A percentile compares a stretch with the other conserved stretches of the same genome.
These are phyloP conservation scores for Cyanistes caeruleus DNA, from an alignment of 2,113 vertebrate genomes.

Conservation along the genomic window DNA sequence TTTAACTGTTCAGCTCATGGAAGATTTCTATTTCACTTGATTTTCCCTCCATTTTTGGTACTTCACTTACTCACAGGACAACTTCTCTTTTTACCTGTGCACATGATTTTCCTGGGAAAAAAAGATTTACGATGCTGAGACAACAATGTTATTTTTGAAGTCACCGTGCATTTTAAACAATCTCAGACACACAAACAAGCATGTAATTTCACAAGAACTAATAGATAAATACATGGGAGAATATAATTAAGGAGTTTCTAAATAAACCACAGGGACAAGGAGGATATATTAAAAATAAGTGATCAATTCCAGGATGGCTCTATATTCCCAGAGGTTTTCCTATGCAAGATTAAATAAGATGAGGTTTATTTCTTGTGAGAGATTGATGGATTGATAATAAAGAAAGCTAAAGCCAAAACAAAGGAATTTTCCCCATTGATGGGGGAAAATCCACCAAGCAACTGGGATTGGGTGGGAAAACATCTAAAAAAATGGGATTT, in stretches of 20 bases:
- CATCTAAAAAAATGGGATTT: not conserved
- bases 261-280: not conserved
- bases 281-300: not conserved
- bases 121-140: accelerated
- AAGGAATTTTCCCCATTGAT: not conserved
- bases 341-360: not conserved
- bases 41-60: not conserved
- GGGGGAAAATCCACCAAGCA: not conserved
- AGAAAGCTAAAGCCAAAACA: not conserved
- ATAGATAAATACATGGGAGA: not conserved
- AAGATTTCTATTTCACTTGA: not conserved
- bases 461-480: not conserved
- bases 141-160: accelerated
- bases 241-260: not conserved
- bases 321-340: not conserved
- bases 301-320: not conserved
- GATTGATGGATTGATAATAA: not conserved
- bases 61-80: not conserved
- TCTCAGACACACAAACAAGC: not conserved
- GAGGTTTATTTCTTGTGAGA: not conserved
- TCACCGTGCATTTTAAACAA: accelerated
- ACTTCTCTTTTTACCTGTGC: not conserved
- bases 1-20: not conserved
- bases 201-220: not conserved
- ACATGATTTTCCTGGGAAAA: not conserved